phyloP scores from a whole-genome alignment of 2,113 vertebrate genomes.

The Indicator maculatus region DNA sequence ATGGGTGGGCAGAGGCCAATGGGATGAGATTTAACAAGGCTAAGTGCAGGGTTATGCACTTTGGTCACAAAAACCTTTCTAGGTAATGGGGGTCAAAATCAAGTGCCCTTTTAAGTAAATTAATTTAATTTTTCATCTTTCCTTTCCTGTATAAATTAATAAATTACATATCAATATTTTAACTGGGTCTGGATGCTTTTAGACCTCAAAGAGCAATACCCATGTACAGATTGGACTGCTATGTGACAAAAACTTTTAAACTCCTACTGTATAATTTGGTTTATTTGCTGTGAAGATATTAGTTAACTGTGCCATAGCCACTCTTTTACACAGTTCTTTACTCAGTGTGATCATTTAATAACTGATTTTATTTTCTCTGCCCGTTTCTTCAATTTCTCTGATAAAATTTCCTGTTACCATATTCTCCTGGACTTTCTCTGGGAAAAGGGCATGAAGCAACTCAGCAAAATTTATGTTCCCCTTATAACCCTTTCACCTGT shows the following conservation, averaged over 20 bases:
- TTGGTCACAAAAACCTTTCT: neutral
- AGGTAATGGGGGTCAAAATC: neutral
- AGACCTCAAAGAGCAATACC: neutral
- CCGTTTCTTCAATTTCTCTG: neutral
- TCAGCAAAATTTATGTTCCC: neutral
- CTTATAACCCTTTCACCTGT: neutral
- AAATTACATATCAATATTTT: neutral
- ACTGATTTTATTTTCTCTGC: neutral
- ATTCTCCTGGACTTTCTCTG: neutral
- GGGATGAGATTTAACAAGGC: no score
- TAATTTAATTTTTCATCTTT: neutral
- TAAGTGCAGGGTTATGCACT: no score
- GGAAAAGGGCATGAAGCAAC: neutral
- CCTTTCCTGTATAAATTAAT: neutral
- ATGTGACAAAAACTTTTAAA: neutral
- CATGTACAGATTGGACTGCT: neutral
- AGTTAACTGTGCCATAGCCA: neutral
- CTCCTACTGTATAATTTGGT: neutral
- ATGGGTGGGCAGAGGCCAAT: no score
- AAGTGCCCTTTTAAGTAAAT: neutral
- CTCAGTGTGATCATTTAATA: neutral
- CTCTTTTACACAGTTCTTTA: neutral
- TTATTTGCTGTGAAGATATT: neutral
- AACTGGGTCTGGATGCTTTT: neutral
- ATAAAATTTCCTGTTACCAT: neutral